A percentile compares a stretch with the other conserved stretches of the same genome.
Conservation (phyloP, 2,888 invertebrate genomes). For the Tenthredo mesomela region DNA sequence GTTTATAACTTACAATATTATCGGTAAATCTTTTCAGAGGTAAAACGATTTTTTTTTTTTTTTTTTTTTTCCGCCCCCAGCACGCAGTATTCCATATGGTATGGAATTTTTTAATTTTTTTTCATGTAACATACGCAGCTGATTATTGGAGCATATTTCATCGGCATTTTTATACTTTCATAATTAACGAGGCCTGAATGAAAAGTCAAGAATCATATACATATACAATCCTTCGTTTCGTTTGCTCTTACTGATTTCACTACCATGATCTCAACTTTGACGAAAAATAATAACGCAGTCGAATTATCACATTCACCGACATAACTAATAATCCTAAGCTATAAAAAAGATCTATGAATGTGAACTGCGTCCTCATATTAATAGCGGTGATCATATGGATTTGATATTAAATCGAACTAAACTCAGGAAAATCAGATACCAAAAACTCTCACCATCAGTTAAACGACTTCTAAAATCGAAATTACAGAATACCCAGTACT, state of each 20-base stretch:
- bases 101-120: neutral
- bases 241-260: too few relatives aligned
- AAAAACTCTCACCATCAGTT: neutral
- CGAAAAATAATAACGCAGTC: too few relatives aligned
- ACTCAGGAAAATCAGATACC: too few relatives aligned
- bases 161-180: neutral
- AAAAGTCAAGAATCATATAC: neutral
- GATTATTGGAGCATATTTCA: neutral
- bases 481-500: too few relatives aligned
- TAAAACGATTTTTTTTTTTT: neutral
- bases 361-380: too few relatives aligned
- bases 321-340: neutral
- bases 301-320: constrained; percentile 29
- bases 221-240: neutral
- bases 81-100: neutral
- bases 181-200: neutral
- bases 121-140: neutral
- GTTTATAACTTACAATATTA: constrained; percentile 9
- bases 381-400: neutral
- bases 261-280: too few relatives aligned
- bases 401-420: neutral
- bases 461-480: neutral
- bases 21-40: neutral
- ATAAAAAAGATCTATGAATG: neutral
- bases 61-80: neutral